Base-by-base conservation (phyloP, 2,113 vertebrate species). In the Osmerus mordax region DNA sequence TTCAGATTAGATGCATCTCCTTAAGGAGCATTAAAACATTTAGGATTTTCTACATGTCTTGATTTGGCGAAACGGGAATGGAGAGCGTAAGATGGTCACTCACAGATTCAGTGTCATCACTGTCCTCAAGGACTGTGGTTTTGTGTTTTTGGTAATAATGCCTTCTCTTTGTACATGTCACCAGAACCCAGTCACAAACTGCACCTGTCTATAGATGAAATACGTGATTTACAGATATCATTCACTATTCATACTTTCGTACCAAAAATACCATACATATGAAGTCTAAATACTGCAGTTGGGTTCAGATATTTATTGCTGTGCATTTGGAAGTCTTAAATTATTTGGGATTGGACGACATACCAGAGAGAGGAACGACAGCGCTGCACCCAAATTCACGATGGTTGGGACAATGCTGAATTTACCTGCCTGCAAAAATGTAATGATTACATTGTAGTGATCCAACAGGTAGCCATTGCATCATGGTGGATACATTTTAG, bases 321-420 rank as follows among this genome's bases (percentile, higher is more conserved):
- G 14, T 28, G 25, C 6, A 62, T 25, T 62, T 13, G 13, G 23
- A 28, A 14, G 4, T 29, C 13, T 23, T 23, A 62, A 23, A 25
- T 12, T 3, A 15, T 5, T 29, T n/a, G 3, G 32, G n/a, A 29
- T 59, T 15, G 0, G 19, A 70, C 63, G 36, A 91, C 94, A 93
- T 72, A 96, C 95, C 92, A 95, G 88, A 0, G 93, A 92, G 6
- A 96, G 80, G 15, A 97, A 89, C 0, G 95, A 91, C 68, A 95
- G 61, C 8, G 93, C 92, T 0, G 95, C 95, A 64, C 94, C 95
- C 0, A 96, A 69, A 81, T 95, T 95, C 80, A 96, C 93, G 90
- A 96, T 92, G 14, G 94, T 94, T 1, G 94, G 94, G 58, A 95
- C 93, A 4, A 96, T 89, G 81, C 93, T 87, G 74, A 96, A 96